A percentile compares a stretch with the other conserved stretches of the same genome.
These are phyloP conservation scores for Conops quadrifasciatus DNA, from an alignment of 2,888 invertebrate genomes.

Conservation along the genomic window DNA sequence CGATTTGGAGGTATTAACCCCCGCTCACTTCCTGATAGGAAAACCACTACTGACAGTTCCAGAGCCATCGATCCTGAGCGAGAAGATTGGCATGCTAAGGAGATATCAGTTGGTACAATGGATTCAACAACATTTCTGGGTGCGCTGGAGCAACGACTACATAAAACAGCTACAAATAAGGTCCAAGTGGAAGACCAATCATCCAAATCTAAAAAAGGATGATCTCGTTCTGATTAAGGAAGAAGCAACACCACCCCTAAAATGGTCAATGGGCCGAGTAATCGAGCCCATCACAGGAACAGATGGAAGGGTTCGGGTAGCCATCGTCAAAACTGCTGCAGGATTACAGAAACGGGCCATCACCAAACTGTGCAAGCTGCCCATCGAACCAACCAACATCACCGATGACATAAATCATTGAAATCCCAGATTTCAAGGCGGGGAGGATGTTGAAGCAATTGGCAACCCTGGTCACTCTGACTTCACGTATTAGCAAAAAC, in stretches of 20 bases:
- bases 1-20: constrained; percentile 30
- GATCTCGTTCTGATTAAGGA: constrained; percentile 31
- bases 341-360: constrained; percentile 35
- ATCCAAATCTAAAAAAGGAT: constrained; percentile 19
- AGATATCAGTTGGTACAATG: constrained; percentile 29
- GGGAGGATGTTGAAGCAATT: constrained; percentile 8
- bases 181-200: constrained; percentile 26
- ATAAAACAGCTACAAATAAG: constrained; percentile 29
- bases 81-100: constrained; percentile 19
- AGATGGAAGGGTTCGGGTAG: constrained; percentile 31
- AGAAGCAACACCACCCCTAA: constrained; percentile 27
- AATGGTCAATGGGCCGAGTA: constrained; percentile 32
- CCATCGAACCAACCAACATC: neutral
- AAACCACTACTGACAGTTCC: constrained; percentile 5
- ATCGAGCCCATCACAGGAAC: constrained; percentile 15
- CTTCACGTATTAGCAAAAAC: too few relatives aligned
- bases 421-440: constrained; percentile 13
- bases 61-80: constrained; percentile 13
- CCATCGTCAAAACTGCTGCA: constrained; percentile 29
- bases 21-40: constrained; percentile 9
- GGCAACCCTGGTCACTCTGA: too few relatives aligned
- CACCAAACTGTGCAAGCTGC: constrained; percentile 14
- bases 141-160: constrained; percentile 35
- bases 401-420: neutral
- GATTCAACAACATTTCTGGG: constrained; percentile 39